These are phyloP conservation scores for Eupleurogrammus muticus DNA, from an alignment of 2,797 vertebrate species.

Conservation along the genomic window DNA sequence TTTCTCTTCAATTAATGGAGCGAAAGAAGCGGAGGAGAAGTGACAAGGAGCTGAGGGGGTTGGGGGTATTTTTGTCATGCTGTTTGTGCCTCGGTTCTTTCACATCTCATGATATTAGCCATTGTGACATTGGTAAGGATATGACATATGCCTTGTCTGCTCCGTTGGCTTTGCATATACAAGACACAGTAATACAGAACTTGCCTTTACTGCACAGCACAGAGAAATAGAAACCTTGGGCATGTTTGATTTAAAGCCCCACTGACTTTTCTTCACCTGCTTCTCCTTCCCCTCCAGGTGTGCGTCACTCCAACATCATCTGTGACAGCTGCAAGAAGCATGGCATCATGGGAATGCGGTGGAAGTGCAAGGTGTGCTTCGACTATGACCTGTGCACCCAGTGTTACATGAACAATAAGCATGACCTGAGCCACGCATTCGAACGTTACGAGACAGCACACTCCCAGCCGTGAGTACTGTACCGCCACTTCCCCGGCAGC, in stretches of 20 bases:
- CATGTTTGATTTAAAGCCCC: neutral
- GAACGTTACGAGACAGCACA: slow-evolving; percentile 97
- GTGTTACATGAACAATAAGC: slow-evolving; percentile 98
- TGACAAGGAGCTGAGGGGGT: slow-evolving; percentile 32
- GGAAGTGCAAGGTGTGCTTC: slow-evolving; percentile 98
- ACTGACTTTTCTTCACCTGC: neutral
- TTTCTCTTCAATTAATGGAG: slow-evolving; percentile 66
- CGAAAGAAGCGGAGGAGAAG: slow-evolving; percentile 47
- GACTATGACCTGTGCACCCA: slow-evolving; percentile 98
- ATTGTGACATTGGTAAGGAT: slow-evolving; percentile 19
- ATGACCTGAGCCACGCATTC: slow-evolving; percentile 93
- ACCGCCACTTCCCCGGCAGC: neutral
- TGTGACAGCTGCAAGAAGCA: slow-evolving; percentile 99
- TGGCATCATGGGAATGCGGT: slow-evolving; percentile 97
- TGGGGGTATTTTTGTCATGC: slow-evolving; percentile 48
- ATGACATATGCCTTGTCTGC: slow-evolving; percentile 10
- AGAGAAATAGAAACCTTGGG: neutral
- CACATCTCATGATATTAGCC: slow-evolving; percentile 42
- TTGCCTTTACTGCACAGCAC: neutral
- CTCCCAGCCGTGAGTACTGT: slow-evolving; percentile 93
- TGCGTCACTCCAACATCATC: slow-evolving; percentile 98
- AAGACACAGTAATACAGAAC: neutral
- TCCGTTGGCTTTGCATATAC: slow-evolving; percentile 13
- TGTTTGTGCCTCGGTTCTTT: slow-evolving; percentile 52
- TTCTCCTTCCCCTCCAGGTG: slow-evolving; percentile 81